Evolutionary conservation across 2,888 invertebrate species (phyloP), one percentile per base, ranked within the genome.

Genomic region (Parapristionchus giblindavisi): DNA sequence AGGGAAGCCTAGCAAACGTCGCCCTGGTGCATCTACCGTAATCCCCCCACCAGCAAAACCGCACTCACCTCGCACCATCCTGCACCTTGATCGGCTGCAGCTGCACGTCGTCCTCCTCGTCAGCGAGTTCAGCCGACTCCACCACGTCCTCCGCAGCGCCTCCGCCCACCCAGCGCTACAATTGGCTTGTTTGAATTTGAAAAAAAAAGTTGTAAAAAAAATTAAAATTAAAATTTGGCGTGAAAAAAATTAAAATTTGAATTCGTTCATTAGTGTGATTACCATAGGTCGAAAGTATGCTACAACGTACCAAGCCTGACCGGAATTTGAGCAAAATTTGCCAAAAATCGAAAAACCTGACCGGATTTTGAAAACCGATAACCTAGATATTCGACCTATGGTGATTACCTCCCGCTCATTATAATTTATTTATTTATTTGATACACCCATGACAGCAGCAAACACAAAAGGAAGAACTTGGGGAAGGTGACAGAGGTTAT

Each of bases 41-140:
- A 17, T 38, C 29, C n/a, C 24, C 60, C 34, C 60, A 32, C 21
- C 6, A 54, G n/a, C 17, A 1, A 34, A n/a, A 24, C 63, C 36
- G 36, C 52, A 68, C 48, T 48, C 48, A 58, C 71, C 71, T 71
- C 17, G 54, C 32, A 24, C 38, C 56, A 32, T 71, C 71, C 1
- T 60, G 29, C n/a, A 73, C 43, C 48, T 60, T 73, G 60, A 73
- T 48, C 17, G 74, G 54, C 38, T 52, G 36, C 54, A 48, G 29
- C 54, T 63, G 51, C 38, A 38, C 11, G 2, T 52, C 38, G 21
- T 5, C 3, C 21, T 40, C 40, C 5, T 61, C 74, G 6, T 74
- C 76, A 0, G 76, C 78, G 48, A 83, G 54, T 68, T 83, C 83
- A 1, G 76, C 78, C 36, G 83, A 83, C 48, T 83, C 83, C 36